These are phyloP conservation scores for Leptobrachium ailaonicum DNA, from an alignment of 2,113 vertebrate species.

Conservation along the genomic window DNA sequence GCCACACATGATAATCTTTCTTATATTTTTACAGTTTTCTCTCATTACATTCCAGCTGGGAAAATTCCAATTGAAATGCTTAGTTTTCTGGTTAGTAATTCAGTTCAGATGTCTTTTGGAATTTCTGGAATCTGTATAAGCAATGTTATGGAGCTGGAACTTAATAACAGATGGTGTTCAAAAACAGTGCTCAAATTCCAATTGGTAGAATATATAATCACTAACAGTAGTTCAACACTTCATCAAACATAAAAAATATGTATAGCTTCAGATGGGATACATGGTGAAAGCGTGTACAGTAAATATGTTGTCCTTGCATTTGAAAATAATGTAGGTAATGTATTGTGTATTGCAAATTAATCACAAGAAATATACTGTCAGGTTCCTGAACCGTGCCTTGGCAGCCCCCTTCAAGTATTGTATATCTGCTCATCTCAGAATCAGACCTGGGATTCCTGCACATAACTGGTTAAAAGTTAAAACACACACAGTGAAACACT, in stretches of 20 bases:
- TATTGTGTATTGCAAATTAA: neutral
- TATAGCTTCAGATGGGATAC: neutral
- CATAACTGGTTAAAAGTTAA: too few species aligned
- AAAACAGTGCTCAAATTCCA: neutral
- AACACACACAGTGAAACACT: too few species aligned
- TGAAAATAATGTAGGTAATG: neutral
- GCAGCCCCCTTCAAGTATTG: too few species aligned
- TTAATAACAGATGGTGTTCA: conserved; percentile 6
- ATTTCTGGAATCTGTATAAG: conserved; percentile 15
- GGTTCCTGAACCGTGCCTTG: too few species aligned
- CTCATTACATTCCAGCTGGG: neutral
- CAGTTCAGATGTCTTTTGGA: conserved; percentile 2
- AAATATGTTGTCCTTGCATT: conserved; percentile 9
- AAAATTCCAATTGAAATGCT: conserved; percentile 20
- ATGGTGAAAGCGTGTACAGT: too few species aligned
- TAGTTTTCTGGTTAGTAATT: conserved; percentile 23
- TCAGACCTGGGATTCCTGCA: too few species aligned
- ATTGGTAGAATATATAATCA: neutral
- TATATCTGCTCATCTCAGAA: too few species aligned
- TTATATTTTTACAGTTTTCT: neutral
- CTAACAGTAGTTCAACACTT: neutral
- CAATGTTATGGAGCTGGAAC: neutral
- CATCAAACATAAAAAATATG: neutral
- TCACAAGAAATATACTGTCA: too few species aligned
- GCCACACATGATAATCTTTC: neutral